Evolutionary conservation across 2,113 vertebrate genomes (phyloP).

Genomic region (Myiozetetes cayanensis): DNA sequence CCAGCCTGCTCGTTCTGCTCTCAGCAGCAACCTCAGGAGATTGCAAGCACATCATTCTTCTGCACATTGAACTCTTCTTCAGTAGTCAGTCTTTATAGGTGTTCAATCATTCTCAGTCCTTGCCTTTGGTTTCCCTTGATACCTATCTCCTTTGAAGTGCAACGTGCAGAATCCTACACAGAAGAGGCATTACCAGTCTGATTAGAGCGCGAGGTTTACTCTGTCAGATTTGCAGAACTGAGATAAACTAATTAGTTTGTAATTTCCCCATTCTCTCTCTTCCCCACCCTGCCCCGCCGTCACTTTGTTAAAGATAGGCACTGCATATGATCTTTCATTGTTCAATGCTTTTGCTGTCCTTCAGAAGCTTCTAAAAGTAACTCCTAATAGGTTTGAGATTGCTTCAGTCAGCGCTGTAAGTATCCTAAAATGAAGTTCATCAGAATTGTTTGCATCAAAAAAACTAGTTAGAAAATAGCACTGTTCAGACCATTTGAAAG

Average conservation of each 20-base stretch:
- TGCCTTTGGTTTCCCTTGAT: not conserved
- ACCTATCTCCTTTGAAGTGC: not conserved
- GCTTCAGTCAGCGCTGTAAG: not conserved
- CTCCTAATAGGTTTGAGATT: not conserved
- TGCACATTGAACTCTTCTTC: not conserved
- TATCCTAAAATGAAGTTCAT: not conserved
- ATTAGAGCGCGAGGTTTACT: not conserved
- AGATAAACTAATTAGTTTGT: not conserved
- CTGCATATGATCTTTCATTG: not conserved
- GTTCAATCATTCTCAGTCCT: not conserved
- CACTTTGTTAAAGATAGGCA: not conserved
- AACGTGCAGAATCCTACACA: not conserved
- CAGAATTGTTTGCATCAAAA: not conserved
- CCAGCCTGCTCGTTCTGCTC: not conserved
- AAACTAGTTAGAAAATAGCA: not conserved
- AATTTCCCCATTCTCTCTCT: not conserved
- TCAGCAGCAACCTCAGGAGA: not conserved
- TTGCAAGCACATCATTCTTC: accelerated
- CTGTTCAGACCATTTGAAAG: not conserved
- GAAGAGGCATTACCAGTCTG: not conserved
- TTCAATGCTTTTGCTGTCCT: not conserved
- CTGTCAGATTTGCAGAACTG: not conserved
- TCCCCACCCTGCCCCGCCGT: accelerated
- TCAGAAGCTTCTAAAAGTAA: not conserved
- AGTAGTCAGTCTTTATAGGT: not conserved